A percentile compares a stretch with the other conserved stretches of the same genome.
phyloP scores from a whole-genome alignment of 2,888 invertebrate genomes.

The Diachrysia chrysitis region DNA sequence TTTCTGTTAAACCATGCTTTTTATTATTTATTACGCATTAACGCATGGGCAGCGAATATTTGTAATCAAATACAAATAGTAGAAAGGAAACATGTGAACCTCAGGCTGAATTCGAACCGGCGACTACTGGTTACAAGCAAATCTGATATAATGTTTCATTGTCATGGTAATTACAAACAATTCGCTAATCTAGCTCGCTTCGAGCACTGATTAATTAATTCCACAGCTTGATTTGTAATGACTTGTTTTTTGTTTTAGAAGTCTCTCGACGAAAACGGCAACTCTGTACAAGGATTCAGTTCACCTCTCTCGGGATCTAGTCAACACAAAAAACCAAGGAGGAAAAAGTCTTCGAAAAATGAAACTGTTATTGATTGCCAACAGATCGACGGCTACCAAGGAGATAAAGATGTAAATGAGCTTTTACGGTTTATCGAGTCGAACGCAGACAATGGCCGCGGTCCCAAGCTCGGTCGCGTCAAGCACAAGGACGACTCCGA shows the following conservation, averaged over 20 bases:
- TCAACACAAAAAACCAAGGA: constrained; percentile 88
- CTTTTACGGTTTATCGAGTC: constrained; percentile 94
- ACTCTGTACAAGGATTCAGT: constrained; percentile 90
- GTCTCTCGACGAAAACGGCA: constrained; percentile 94
- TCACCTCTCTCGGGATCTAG: constrained; percentile 84
- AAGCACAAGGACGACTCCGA: constrained; percentile 83
- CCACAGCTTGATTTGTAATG: neutral
- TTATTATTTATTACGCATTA: no score
- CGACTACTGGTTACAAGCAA: no score
- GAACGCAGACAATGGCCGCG: constrained; percentile 79
- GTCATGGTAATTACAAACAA: no score
- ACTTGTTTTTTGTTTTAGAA: constrained; percentile 87
- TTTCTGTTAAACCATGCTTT: no score
- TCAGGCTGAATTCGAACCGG: no score
- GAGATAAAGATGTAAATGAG: constrained; percentile 93
- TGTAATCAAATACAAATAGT: no score
- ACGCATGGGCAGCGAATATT: no score
- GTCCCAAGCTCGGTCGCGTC: constrained; percentile 74
- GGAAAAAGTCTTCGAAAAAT: constrained; percentile 90
- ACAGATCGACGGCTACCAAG: constrained; percentile 93
- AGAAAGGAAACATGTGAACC: no score
- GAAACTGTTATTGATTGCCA: constrained; percentile 89
- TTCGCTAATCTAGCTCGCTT: no score
- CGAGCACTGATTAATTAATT: neutral
- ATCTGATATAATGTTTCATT: no score